Percentiles rank a stretch among this genome's conserved stretches.
phyloP scores from a whole-genome alignment of 2,888 invertebrate genomes.

The Caenorhabditis sp. region DNA sequence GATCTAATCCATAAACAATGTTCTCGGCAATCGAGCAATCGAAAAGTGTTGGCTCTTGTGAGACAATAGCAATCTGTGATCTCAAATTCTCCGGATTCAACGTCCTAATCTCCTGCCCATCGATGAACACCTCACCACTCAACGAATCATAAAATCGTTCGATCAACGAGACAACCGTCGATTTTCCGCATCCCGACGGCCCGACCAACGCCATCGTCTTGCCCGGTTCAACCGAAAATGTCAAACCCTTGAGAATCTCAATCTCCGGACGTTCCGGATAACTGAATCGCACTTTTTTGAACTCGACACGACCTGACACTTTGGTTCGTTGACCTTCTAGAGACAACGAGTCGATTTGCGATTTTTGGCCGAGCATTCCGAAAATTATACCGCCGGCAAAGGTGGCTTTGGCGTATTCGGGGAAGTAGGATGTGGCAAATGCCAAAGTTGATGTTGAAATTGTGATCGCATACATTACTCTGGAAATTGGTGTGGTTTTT shows the following conservation, averaged over 20 bases:
- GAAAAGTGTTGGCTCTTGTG: slow-evolving; percentile 84
- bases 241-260: slow-evolving; percentile 47
- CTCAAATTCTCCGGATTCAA: slow-evolving; percentile 77
- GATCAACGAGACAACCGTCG: slow-evolving; percentile 73
- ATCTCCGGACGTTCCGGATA: slow-evolving; percentile 71
- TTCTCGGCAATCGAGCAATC: slow-evolving; percentile 71
- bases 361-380: slow-evolving; percentile 69
- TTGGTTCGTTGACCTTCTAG: slow-evolving; percentile 48
- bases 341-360: slow-evolving; percentile 71
- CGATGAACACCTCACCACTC: slow-evolving; percentile 76
- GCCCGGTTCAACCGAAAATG: slow-evolving; percentile 42
- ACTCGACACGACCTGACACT: slow-evolving; percentile 55
- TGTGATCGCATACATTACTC: slow-evolving; percentile 57
- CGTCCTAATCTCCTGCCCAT: slow-evolving; percentile 66
- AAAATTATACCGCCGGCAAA: slow-evolving; percentile 71
- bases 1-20: slow-evolving; percentile 64
- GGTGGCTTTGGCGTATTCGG: slow-evolving; percentile 72
- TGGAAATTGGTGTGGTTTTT: slow-evolving; percentile 20
- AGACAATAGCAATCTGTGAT: slow-evolving; percentile 85
- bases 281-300: slow-evolving; percentile 68
- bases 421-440: slow-evolving; percentile 70
- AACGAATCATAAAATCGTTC: slow-evolving; percentile 85
- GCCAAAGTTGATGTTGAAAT: slow-evolving; percentile 71
- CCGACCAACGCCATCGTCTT: slow-evolving; percentile 62
- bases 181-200: slow-evolving; percentile 73